A percentile compares a stretch with the other conserved stretches of the same genome.
These are phyloP conservation scores for Pasiphila rectangulata DNA, from an alignment of 2,888 invertebrate species.

Conservation along the genomic window DNA sequence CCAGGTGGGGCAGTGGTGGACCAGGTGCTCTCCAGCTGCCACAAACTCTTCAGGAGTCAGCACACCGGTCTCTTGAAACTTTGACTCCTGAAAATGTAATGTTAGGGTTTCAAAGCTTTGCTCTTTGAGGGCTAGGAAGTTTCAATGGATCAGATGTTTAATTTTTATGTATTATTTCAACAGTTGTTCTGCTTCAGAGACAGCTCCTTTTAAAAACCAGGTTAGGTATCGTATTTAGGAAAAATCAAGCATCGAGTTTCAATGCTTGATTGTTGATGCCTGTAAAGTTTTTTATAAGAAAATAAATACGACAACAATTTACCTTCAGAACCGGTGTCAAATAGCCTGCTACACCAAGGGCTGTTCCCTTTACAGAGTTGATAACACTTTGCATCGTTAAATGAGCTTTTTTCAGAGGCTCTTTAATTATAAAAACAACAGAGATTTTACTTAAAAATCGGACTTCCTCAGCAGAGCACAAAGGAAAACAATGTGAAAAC, in stretches of 20 bases:
- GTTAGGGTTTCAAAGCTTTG: too few relatives aligned
- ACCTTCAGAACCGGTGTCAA: constrained; percentile 98
- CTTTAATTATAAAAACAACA: background rate
- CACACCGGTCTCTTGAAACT: constrained; percentile 98
- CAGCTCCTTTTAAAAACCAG: too few relatives aligned
- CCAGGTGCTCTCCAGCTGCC: constrained; percentile 98
- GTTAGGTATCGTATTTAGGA: too few relatives aligned
- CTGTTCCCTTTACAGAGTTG: constrained; percentile 96
- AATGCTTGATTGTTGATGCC: too few relatives aligned
- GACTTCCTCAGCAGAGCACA: background rate
- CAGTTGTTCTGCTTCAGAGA: too few relatives aligned
- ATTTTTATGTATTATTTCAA: background rate
- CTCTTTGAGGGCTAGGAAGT: too few relatives aligned
- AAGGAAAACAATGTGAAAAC: background rate
- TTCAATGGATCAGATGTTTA: too few relatives aligned
- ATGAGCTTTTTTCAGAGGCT: background rate
- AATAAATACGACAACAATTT: constrained; percentile 37
- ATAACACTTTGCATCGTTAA: constrained; percentile 95
- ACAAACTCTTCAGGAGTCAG: constrained; percentile 99
- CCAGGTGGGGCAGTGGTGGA: constrained; percentile 99
- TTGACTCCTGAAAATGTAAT: constrained; percentile 88
- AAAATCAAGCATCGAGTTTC: too few relatives aligned
- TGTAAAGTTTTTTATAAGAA: too few relatives aligned
- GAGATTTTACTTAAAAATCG: background rate
- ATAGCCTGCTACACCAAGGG: constrained; percentile 97